Evolutionary conservation across 2,888 invertebrate species (phyloP).

Genomic region (Drosophila kanekoi): DNA sequence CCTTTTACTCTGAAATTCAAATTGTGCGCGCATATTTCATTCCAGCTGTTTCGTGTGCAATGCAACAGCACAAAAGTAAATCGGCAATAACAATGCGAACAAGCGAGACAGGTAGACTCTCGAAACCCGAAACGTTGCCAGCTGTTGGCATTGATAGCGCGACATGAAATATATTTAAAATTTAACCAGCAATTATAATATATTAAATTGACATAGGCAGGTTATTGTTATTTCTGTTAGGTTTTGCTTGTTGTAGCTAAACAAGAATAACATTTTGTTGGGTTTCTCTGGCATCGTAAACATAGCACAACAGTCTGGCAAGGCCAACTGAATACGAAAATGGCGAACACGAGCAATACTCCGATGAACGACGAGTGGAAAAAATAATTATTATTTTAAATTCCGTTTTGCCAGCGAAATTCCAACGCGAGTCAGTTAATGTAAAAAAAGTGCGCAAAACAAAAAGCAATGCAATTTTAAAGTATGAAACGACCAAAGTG

Average conservation of each 20-base stretch:
- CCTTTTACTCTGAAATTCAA: constrained; percentile 10
- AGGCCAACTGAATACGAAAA: constrained; percentile 68
- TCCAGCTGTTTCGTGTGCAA: constrained; percentile 46
- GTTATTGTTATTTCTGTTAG: background rate
- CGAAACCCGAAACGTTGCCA: constrained; percentile 28
- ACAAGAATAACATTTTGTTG: background rate
- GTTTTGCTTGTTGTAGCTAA: background rate
- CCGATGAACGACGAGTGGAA: constrained; percentile 81
- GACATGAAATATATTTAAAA: constrained; percentile 11
- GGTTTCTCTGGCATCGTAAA: constrained; percentile 9
- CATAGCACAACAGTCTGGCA: constrained; percentile 55
- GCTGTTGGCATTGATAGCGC: constrained; percentile 4
- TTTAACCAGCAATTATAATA: background rate
- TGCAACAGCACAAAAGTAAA: constrained; percentile 14
- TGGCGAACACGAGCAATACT: constrained; percentile 80
- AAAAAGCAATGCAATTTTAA: constrained; percentile 33
- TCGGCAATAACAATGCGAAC: constrained; percentile 18
- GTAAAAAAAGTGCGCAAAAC: constrained; percentile 47
- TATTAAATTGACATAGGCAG: too few relatives aligned
- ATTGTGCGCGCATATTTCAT: constrained; percentile 40
- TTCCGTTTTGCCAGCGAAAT: constrained; percentile 83
- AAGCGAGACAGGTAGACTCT: constrained; percentile 31
- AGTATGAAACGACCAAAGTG: constrained; percentile 63
- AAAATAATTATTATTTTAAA: constrained; percentile 84
- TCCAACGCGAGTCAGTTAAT: constrained; percentile 71